A percentile compares a stretch with the other conserved stretches of the same genome.
Evolutionary conservation across 2,888 invertebrate species (phyloP).

Genomic region (Loripinus fragilis): DNA sequence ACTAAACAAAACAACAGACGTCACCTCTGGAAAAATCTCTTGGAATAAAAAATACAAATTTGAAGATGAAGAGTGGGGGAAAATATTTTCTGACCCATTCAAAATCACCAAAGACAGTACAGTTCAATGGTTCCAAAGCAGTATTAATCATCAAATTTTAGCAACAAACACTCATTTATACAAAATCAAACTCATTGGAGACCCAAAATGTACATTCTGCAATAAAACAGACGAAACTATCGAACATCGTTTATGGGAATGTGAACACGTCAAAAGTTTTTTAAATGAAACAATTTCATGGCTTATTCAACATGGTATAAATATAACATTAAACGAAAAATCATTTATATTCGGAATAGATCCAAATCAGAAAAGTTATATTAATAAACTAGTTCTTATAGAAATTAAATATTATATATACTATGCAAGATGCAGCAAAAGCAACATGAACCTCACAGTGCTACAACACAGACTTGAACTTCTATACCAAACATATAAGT

Average conservation of each 20-base stretch:
- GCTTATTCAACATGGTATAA: background rate
- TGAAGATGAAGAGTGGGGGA: background rate
- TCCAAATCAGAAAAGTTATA: background rate
- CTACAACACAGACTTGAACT: background rate
- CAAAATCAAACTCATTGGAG: background rate
- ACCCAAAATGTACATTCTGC: conserved; percentile 3
- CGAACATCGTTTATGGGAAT: conserved; percentile 1
- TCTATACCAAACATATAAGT: background rate
- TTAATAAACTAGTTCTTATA: background rate
- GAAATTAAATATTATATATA: conserved; percentile 2
- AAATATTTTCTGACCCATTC: conserved; percentile 2
- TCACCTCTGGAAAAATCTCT: background rate
- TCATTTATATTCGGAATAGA: background rate
- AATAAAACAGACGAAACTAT: background rate
- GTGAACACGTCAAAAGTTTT: background rate
- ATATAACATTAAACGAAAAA: background rate
- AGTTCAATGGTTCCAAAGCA: conserved; percentile 7
- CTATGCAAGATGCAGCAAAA: background rate
- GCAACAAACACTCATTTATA: background rate
- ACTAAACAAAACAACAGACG: background rate
- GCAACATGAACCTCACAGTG: background rate
- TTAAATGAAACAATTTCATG: background rate
- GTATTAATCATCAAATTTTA: conserved; percentile 3
- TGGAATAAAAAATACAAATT: conserved; percentile 2
- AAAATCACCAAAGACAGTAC: background rate